Evolutionary conservation across 2,113 vertebrate species (phyloP).

Genomic region (Athene noctua): DNA sequence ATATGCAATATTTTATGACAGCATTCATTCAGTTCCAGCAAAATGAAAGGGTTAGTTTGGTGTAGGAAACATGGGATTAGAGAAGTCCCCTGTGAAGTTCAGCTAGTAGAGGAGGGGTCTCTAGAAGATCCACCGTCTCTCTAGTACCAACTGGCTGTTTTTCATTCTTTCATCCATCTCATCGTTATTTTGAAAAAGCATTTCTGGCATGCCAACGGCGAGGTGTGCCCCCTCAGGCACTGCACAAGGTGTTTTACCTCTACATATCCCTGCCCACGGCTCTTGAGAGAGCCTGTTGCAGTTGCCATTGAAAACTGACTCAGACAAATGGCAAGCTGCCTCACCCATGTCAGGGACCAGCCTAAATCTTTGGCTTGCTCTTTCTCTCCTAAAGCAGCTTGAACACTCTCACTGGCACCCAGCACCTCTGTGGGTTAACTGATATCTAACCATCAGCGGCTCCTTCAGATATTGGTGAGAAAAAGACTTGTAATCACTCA

Average conservation of each 20-base stretch:
- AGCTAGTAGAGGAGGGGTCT: neutral
- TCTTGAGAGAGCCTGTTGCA: neutral
- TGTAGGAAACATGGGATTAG: neutral
- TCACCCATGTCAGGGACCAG: neutral
- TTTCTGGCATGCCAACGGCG: neutral
- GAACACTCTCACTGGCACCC: neutral
- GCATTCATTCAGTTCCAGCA: neutral
- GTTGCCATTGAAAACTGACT: neutral
- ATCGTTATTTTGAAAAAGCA: neutral
- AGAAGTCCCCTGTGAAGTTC: neutral
- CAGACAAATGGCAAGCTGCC: neutral
- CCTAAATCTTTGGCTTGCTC: neutral
- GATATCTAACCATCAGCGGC: neutral
- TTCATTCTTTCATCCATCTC: neutral
- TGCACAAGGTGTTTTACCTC: neutral
- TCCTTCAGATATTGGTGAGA: neutral
- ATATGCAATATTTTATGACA: neutral
- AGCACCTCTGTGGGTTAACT: neutral
- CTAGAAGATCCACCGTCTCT: neutral
- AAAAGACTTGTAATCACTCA: neutral
- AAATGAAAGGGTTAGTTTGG: neutral
- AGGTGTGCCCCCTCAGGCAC: neutral
- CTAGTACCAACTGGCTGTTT: neutral
- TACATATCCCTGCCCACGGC: rapidly evolving
- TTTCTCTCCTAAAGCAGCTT: neutral